A percentile compares a stretch with the other conserved stretches of the same genome.
These are phyloP conservation scores for Myxocyprinus asiaticus DNA, from an alignment of 2,113 vertebrate species.

Conservation along the genomic window DNA sequence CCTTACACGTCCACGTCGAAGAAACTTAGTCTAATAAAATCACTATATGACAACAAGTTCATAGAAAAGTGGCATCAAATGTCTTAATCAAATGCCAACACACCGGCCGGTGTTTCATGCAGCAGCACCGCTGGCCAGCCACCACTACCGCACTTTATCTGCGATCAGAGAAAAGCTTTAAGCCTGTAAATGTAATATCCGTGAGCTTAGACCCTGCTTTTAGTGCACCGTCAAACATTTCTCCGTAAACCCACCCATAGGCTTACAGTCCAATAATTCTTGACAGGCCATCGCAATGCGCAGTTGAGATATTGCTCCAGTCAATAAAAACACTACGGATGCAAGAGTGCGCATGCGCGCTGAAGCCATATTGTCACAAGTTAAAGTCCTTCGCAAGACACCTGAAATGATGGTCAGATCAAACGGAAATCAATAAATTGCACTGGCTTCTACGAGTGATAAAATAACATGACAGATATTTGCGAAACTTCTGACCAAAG, in stretches of 20 bases:
- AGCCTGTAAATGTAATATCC: background rate
- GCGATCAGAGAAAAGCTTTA: background rate
- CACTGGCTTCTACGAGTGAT: no score
- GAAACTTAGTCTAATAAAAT: background rate
- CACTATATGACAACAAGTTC: background rate
- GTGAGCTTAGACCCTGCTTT: background rate
- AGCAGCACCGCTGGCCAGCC: constrained; percentile 4
- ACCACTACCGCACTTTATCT: background rate
- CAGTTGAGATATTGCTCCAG: background rate
- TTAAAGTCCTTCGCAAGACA: background rate
- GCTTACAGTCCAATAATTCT: background rate
- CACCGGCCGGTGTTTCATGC: constrained; percentile 11
- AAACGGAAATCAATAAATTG: no score
- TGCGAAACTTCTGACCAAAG: no score
- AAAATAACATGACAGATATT: no score
- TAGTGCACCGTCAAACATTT: background rate
- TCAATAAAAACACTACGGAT: constrained; percentile 3
- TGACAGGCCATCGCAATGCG: constrained; percentile 19
- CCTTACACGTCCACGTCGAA: background rate
- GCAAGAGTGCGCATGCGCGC: constrained; percentile 3
- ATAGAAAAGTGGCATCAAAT: background rate
- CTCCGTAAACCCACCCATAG: constrained; percentile 8
- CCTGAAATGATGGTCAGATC: no score
- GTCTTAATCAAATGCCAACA: background rate
- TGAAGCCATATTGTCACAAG: no score